Percentiles rank a stretch among this genome's conserved stretches.
Evolutionary conservation across 2,797 vertebrate genomes (phyloP).

Genomic region (Gadopsis bispinosus): DNA sequence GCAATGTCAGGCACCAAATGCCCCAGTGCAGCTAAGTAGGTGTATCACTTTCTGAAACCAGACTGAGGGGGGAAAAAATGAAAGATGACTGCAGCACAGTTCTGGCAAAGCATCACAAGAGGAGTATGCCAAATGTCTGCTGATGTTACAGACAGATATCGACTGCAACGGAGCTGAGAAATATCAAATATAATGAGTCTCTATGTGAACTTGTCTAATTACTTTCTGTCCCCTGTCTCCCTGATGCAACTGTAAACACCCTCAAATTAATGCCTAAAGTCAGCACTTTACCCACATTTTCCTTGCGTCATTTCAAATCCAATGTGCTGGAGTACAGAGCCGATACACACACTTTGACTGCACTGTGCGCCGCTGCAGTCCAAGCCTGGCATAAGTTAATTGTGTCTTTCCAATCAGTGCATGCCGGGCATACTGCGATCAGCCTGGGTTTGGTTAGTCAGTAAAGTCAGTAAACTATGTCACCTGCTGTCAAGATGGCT

Average conservation of each 20-base stretch:
- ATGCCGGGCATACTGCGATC: background rate
- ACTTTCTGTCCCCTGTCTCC: slow-evolving; percentile 18
- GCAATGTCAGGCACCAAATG: background rate
- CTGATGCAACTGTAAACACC: slow-evolving; percentile 28
- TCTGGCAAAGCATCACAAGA: slow-evolving; percentile 21
- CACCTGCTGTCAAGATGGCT: slow-evolving; percentile 94
- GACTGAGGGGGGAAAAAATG: slow-evolving; percentile 7
- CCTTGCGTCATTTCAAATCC: slow-evolving; percentile 34
- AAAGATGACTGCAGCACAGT: slow-evolving; percentile 17
- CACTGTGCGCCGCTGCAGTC: background rate
- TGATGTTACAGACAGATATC: slow-evolving; percentile 14
- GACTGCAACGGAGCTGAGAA: slow-evolving; percentile 28
- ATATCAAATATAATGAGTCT: slow-evolving; percentile 38
- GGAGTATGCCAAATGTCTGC: slow-evolving; percentile 14
- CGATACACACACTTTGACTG: background rate
- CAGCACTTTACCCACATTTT: slow-evolving; percentile 24
- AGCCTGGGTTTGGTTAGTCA: slow-evolving; percentile 17
- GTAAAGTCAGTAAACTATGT: slow-evolving; percentile 47
- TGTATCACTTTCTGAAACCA: slow-evolving; percentile 4
- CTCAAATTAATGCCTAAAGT: slow-evolving; percentile 30
- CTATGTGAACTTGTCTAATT: slow-evolving; percentile 25
- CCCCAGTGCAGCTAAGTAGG: background rate
- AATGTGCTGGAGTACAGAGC: slow-evolving; percentile 10
- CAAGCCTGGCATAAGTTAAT: slow-evolving; percentile 21
- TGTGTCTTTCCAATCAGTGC: slow-evolving; percentile 14